Evolutionary conservation across 2,797 vertebrate genomes (phyloP), one percentile per base, ranked within the genome.

Genomic region (Ctenochaetus hawaiiensis): DNA sequence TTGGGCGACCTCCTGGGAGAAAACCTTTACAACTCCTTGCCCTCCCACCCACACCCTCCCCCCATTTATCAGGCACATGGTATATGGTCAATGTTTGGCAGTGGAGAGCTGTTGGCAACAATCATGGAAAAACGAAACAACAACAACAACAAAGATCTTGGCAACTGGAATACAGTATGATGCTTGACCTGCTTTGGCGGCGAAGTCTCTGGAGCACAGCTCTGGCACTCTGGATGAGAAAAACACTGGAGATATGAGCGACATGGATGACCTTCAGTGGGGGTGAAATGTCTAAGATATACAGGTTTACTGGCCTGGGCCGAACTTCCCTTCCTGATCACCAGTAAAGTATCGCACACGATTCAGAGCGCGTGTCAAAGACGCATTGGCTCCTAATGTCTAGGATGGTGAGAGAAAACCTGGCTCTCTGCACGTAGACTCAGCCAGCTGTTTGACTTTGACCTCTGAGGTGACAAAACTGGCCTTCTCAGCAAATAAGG

Each of bases 71-170:
- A 94, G 93, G 93, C 93, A 94, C 93, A 93, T 93, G 92, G 83
- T 34, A 34, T 91, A 91, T 92, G 92, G 83, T 93, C 83, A 87
- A 85, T 89, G 92, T 93, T 94, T 94, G 93, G 93, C 93, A 94
- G 93, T 94, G 89, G 91, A 93, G 92, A 92, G 93, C 93, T 93
- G 88, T 92, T 94, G 93, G 93, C 92, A 94, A 94, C 78, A 44
- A 85, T 89, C 80, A 91, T 89, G 88, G 82, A 80, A 84, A 67
- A 67, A 73, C 39, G 57, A 48, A 34, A 34, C 6, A 34, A 34
- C 30, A 34, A 26, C 26, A 80, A 85, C 16, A 65, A 51, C 58
- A 82, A 75, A 74, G 34, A 77, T 75, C 82, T 93, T 92, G 92
- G 91, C 92, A 92, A 85, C 82, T 84, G 80, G 86, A 87, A 78